phyloP scores from a whole-genome alignment of 2,888 invertebrate genomes.

The Eupeodes latifasciatus region DNA sequence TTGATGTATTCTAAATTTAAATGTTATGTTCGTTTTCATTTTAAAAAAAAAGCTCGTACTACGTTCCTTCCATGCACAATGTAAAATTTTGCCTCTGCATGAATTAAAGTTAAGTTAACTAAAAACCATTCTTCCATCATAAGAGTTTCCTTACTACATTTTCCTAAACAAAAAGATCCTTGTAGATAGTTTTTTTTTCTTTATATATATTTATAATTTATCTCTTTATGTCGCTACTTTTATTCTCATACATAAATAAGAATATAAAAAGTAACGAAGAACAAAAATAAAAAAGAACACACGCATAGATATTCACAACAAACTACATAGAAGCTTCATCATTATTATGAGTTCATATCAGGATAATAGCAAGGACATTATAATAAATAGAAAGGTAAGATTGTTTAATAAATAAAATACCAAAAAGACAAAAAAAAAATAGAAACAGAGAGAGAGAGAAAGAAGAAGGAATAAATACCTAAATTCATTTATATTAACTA shows the following conservation, averaged over 20 bases:
- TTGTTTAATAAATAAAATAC: slow-evolving; percentile 1
- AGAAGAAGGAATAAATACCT: not conserved
- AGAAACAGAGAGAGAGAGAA: not conserved
- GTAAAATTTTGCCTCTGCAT: not conserved
- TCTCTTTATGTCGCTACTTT: not conserved
- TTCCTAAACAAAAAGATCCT: not conserved
- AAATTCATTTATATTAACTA: not conserved
- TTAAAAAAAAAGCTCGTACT: too few species aligned
- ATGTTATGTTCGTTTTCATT: too few species aligned
- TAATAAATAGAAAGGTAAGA: slow-evolving; percentile 1
- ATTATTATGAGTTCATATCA: not conserved
- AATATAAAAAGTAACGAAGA: not conserved
- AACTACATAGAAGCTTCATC: not conserved
- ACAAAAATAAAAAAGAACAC: not conserved
- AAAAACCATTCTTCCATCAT: not conserved
- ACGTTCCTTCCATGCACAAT: not conserved
- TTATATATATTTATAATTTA: not conserved
- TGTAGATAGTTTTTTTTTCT: not conserved
- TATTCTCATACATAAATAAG: not conserved
- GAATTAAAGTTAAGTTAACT: not conserved
- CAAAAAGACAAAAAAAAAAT: not conserved
- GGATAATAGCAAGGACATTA: slow-evolving; percentile 19
- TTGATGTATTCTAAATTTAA: too few species aligned
- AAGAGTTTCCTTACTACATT: not conserved
- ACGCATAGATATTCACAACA: not conserved